Base-by-base conservation (phyloP, 1,140 invertebrate genomes). In the Saxidomus purpurata region DNA sequence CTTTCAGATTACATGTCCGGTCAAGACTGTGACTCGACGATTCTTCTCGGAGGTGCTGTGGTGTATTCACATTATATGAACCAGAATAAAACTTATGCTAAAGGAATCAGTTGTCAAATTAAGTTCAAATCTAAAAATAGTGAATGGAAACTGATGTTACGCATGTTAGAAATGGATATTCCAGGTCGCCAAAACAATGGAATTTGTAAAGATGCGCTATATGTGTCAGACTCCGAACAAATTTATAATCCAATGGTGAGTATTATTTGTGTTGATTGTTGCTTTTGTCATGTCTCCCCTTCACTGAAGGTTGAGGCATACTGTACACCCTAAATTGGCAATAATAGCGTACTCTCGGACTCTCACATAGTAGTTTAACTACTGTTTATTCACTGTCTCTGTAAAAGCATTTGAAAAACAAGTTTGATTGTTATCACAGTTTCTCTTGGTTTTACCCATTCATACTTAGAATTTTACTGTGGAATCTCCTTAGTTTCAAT, bases 121-220 rank as follows among this genome's bases (percentile, higher is more conserved):
- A 93, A 90, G 28, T 95, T 95, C 85, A 92, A 93, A 91, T 92
- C 94, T 0, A 92, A 93, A 52, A 92, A 93, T 83, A 91, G 91
- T 63, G 92, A 91, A 81, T 95, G 94, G 94, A 93, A 93, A 76
- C 82, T 95, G 25, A 94, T 95, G 93, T 83, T 95, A 81, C 90
- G 93, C 17, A 91, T 95, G 81, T 55, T 93, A 36, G 92, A 95
- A 67, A 82, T 95, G 59, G 94, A 95, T 91, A 94, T 95, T 52
- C 95, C 94, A 55, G 95, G 95, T 80, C 63, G 91, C 28, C 92
- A 89, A 19, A 71, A 63, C 13, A 93, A 90, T 47, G 92, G 92
- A 69, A 90, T 94, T 43, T 95, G 95, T 90, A 95, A 95, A 83
- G 95, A 95, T 89, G 95, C 94, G n/a, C 89, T 95, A 15, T 95